Percentiles rank a stretch among this genome's conserved stretches.
phyloP scores from a whole-genome alignment of 2,888 invertebrate species.

The Acanthosepion esculentum region DNA sequence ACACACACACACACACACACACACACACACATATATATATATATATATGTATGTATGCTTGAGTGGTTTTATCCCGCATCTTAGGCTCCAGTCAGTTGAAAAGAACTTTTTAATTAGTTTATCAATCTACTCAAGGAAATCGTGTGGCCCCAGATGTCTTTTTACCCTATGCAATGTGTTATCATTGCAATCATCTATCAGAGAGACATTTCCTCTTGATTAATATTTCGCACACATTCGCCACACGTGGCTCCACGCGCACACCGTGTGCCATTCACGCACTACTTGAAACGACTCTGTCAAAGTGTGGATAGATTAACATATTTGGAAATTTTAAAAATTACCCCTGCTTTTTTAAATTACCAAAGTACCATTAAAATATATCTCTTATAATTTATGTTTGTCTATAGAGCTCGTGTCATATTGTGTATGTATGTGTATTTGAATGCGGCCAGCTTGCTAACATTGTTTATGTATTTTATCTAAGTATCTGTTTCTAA shows the following conservation, averaged over 20 bases:
- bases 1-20: not conserved
- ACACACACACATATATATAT: not conserved
- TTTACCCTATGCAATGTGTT: not conserved
- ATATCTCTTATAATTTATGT: no score
- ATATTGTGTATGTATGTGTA: no score
- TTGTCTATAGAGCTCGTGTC: no score
- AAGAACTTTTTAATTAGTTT: conserved; percentile 11
- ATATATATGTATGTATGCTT: not conserved
- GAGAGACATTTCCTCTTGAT: not conserved
- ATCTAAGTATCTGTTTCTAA: no score
- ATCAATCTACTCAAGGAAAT: not conserved
- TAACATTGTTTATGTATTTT: no score
- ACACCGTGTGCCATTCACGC: not conserved
- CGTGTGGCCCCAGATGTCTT: not conserved
- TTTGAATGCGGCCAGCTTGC: no score
- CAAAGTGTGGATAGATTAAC: not conserved
- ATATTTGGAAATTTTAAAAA: not conserved
- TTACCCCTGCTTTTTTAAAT: not conserved
- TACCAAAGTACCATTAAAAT: not conserved
- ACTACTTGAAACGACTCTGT: not conserved
- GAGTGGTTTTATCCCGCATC: not conserved
- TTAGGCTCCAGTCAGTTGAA: not conserved
- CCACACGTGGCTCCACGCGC: not conserved
- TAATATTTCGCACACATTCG: conserved; percentile 1
- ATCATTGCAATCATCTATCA: not conserved